phyloP scores from a whole-genome alignment of 2,113 vertebrate species.

The Muscicapa adusta region DNA sequence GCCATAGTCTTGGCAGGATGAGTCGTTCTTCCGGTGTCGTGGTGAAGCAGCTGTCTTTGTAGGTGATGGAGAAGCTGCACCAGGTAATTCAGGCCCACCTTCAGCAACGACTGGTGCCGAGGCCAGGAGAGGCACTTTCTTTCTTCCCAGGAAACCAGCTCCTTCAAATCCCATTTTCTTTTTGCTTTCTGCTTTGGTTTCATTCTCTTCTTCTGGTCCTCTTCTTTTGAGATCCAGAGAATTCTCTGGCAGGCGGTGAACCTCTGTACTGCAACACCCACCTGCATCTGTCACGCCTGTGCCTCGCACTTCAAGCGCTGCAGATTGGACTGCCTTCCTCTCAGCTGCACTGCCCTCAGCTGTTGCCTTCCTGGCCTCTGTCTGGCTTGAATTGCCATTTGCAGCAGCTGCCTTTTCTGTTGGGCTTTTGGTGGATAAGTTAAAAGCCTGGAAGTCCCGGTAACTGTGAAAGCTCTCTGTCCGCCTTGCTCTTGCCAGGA shows the following conservation, averaged over 20 bases:
- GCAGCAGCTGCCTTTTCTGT: slow-evolving; percentile 71
- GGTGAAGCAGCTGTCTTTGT: slow-evolving; percentile 88
- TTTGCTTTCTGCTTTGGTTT: slow-evolving; percentile 74
- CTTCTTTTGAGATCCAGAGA: slow-evolving; percentile 77
- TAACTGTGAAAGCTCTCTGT: slow-evolving; percentile 95
- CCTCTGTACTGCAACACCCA: slow-evolving; percentile 59
- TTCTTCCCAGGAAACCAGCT: slow-evolving; percentile 83
- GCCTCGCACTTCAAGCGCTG: slow-evolving; percentile 69
- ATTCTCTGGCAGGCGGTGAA: slow-evolving; percentile 70
- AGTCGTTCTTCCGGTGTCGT: slow-evolving; percentile 84
- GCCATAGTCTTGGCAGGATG: slow-evolving; percentile 82
- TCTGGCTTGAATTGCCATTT: slow-evolving; percentile 56
- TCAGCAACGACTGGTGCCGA: slow-evolving; percentile 80
- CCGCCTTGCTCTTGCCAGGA: slow-evolving; percentile 88
- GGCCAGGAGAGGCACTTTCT: slow-evolving; percentile 81
- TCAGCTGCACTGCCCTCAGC: slow-evolving; percentile 72
- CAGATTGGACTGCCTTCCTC: slow-evolving; percentile 61
- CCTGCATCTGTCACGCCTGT: slow-evolving; percentile 60
- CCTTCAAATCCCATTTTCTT: slow-evolving; percentile 87
- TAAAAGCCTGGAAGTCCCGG: slow-evolving; percentile 88
- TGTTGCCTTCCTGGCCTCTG: slow-evolving; percentile 68
- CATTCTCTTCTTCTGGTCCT: slow-evolving; percentile 78
- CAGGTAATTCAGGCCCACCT: slow-evolving; percentile 83
- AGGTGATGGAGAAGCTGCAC: slow-evolving; percentile 86
- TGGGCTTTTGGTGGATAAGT: slow-evolving; percentile 73